Conservation (phyloP, 2,113 vertebrate species). For the Tyrannus savana region DNA sequence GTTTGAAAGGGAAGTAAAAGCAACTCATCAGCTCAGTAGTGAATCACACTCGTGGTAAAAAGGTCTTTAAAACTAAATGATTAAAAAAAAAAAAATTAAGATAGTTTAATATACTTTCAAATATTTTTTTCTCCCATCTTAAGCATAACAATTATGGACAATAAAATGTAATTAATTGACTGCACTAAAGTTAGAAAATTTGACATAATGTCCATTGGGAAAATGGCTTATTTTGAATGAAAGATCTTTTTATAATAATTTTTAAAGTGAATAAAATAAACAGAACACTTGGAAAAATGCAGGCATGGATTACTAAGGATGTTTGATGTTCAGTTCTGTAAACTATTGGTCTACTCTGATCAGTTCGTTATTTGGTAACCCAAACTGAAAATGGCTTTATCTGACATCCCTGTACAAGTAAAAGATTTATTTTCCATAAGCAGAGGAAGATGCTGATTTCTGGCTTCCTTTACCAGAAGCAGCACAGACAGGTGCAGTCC, state of each 20-base stretch:
- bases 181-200: background rate
- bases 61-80: background rate
- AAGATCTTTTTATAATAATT: background rate
- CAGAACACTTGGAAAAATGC: background rate
- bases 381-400: background rate
- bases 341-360: background rate
- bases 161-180: background rate
- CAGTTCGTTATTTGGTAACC: background rate
- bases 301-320: background rate
- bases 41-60: background rate
- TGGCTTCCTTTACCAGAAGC: background rate
- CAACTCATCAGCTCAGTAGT: background rate
- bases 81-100: background rate
- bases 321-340: background rate
- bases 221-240: background rate
- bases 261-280: background rate
- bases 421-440: background rate
- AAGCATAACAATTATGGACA: background rate
- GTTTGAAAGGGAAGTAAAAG: background rate
- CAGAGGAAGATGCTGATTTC: background rate
- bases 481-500: background rate
- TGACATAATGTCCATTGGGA: background rate
- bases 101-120: background rate
- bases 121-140: background rate
- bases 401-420: background rate